Base-by-base conservation (phyloP, 2,888 invertebrate species). In the Daptonema setosum region DNA sequence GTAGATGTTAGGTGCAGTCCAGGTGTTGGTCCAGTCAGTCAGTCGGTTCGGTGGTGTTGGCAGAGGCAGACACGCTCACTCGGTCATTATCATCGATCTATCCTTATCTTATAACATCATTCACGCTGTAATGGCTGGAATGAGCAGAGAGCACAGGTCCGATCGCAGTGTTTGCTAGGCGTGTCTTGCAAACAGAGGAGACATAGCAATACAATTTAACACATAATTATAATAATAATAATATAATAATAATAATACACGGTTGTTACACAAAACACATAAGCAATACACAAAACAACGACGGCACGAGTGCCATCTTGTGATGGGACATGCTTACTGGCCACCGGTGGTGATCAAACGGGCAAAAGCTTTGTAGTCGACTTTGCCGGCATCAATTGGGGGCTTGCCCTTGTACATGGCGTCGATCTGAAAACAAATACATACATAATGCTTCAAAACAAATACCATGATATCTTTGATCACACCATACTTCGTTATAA, bases 321-420 rank as follows among this genome's bases (percentile, higher is more conserved):
- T n/a, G n/a, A n/a, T n/a, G n/a, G n/a, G n/a, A n/a, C n/a, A n/a
- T n/a, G n/a, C n/a, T 45, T 45, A 45, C 22, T 74, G 72, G 58
- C 73, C 72, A 60, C 75, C 75, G 61, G 76, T 73, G 70, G 76
- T 76, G 63, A 76, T 73, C 59, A 73, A 68, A 53, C 67, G 67
- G 56, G 72, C 73, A 64, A 76, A 74, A 56, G 70, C 72, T 60
- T 71, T 69, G 68, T 76, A 76, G 67, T 76, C 75, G 58, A 75
- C 66, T 63, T 70, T 67, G 63, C 76, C 76, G 55, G 67, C 72
- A 56, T 69, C 68, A 56, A 76, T 70, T 30, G 75, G 75, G 51
- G 74, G 69, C 57, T 68, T 65, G 54, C 66, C 67, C 57, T 59
- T 53, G 54, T 56, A 58, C 60, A 60, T 56, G 30, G 52, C 54